A percentile compares a stretch with the other conserved stretches of the same genome.
Conservation (phyloP, 1,140 invertebrate species). For the Heterodera carotae region DNA sequence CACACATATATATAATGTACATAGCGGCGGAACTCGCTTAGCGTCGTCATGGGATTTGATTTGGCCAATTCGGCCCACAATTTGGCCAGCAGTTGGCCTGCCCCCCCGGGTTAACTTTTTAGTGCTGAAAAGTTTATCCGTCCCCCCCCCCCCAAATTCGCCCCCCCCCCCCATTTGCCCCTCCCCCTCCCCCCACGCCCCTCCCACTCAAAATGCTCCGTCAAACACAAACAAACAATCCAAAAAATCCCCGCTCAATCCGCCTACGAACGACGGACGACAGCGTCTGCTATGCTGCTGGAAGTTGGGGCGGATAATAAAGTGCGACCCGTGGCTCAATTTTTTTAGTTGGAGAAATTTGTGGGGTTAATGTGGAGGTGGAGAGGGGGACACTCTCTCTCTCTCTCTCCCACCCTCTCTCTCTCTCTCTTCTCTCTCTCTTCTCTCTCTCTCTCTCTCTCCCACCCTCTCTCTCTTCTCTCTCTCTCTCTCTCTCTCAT, state of each 20-base stretch:
- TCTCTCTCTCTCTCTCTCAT: too few species aligned
- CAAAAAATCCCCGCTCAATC: not conserved
- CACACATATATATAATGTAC: too few species aligned
- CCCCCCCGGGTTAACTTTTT: not conserved
- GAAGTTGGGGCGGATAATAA: not conserved
- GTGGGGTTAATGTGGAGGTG: not conserved
- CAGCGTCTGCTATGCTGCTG: too few species aligned
- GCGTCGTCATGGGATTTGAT: not conserved
- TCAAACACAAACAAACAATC: slow-evolving; percentile 1
- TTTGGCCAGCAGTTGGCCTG: not conserved
- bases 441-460: too few species aligned
- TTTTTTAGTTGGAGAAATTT: not conserved
- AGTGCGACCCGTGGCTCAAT: not conserved
- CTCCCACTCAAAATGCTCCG: not conserved
- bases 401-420: too few species aligned
- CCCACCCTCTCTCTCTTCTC: too few species aligned
- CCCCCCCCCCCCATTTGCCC: too few species aligned
- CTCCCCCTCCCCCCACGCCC: too few species aligned
- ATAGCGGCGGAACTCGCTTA: not conserved
- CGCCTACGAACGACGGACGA: too few species aligned
- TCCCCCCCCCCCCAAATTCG: not conserved
- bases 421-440: too few species aligned
- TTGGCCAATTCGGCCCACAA: not conserved
- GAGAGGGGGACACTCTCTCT: too few species aligned
- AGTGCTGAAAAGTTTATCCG: not conserved